These are phyloP conservation scores for Charaxes varanes DNA, from an alignment of 1,140 invertebrate genomes.

Conservation along the genomic window DNA sequence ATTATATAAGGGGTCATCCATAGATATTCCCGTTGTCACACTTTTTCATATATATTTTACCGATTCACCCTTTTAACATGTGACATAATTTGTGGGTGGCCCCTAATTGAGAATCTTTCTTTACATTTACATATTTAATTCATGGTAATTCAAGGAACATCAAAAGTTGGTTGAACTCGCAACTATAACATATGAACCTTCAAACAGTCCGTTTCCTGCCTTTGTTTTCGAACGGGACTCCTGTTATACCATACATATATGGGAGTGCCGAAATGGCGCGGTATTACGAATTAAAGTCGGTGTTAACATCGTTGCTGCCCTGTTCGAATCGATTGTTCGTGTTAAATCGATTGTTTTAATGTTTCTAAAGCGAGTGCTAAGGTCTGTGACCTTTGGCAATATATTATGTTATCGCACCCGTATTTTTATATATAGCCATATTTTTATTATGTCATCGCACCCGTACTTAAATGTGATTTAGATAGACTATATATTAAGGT, in stretches of 20 bases:
- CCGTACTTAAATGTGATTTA: no score
- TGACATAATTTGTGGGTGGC: no score
- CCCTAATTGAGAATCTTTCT: no score
- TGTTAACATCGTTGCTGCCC: slow-evolving; percentile 3
- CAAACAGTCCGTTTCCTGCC: slow-evolving; percentile 33
- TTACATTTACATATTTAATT: no score
- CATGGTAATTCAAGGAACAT: no score
- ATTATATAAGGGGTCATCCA: no score
- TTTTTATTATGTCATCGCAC: not conserved
- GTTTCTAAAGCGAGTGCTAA: slow-evolving; percentile 9
- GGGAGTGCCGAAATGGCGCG: slow-evolving; percentile 13
- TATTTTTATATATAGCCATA: not conserved
- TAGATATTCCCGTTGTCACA: no score
- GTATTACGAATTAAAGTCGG: slow-evolving; percentile 19
- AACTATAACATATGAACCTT: slow-evolving; percentile 13
- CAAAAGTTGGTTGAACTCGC: slow-evolving; percentile 24
- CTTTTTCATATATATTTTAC: no score
- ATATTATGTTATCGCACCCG: not conserved
- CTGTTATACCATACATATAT: slow-evolving; percentile 12
- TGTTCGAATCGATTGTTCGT: slow-evolving; percentile 12
- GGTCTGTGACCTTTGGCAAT: slow-evolving; percentile 5
- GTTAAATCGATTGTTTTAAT: slow-evolving; percentile 1
- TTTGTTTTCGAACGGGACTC: slow-evolving; percentile 32
- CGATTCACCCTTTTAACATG: no score
- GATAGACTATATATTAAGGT: no score